Conservation (phyloP, 2,113 vertebrate species). For the Meriones unguiculatus region DNA sequence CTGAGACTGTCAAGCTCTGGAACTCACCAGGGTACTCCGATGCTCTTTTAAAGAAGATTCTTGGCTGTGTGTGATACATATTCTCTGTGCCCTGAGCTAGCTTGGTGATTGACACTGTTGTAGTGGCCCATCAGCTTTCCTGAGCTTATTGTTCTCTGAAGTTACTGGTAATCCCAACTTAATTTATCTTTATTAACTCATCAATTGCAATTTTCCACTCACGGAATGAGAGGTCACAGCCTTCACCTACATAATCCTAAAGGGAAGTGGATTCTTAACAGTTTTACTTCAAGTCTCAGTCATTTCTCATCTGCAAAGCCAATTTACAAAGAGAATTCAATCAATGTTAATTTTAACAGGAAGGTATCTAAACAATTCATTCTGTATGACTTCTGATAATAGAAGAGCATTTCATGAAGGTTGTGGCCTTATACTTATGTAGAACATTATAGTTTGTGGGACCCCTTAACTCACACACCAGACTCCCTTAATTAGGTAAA, state of each 20-base stretch:
- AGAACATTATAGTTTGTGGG: not conserved
- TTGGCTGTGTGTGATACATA: accelerated
- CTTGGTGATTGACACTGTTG: not conserved
- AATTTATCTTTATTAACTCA: not conserved
- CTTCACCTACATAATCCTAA: not conserved
- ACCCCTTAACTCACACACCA: not conserved
- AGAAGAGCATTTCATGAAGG: not conserved
- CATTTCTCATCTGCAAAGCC: not conserved
- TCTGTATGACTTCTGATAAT: not conserved
- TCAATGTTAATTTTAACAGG: not conserved
- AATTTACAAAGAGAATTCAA: not conserved
- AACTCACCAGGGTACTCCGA: not conserved
- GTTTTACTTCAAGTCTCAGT: not conserved
- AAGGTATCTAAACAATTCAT: not conserved
- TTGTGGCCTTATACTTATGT: not conserved
- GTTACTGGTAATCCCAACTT: not conserved
- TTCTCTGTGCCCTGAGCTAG: not conserved
- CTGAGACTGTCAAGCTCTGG: not conserved
- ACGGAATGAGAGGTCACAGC: not conserved
- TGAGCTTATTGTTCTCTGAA: not conserved
- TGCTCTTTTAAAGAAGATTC: not conserved
- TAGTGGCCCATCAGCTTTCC: not conserved
- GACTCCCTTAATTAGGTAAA: not conserved
- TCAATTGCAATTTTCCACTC: not conserved
- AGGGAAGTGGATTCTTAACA: not conserved